Evolutionary conservation across 2,888 invertebrate species (phyloP).

Genomic region (Drosophila limbata): DNA sequence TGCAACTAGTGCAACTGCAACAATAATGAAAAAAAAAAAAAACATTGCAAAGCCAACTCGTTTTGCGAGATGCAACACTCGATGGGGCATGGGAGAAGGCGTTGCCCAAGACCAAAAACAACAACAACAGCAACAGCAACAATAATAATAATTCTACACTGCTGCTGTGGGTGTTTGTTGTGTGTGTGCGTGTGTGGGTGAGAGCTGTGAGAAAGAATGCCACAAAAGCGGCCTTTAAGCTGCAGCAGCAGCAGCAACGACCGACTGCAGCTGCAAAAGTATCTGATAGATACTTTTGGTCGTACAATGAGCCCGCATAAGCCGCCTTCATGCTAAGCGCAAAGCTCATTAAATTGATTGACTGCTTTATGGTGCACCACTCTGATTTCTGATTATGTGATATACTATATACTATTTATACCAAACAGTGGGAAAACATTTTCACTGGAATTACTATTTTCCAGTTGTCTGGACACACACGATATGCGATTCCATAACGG

Average conservation of each 20-base stretch:
- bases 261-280: constrained; percentile 29
- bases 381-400: constrained; percentile 45
- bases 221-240: constrained; percentile 52
- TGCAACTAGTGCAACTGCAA: constrained; percentile 73
- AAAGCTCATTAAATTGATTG: constrained; percentile 65
- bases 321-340: constrained; percentile 30
- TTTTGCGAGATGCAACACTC: constrained; percentile 34
- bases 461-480: background rate
- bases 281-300: constrained; percentile 53
- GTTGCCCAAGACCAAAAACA: constrained; percentile 49
- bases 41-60: constrained; percentile 39
- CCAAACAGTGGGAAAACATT: constrained; percentile 16
- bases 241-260: constrained; percentile 24
- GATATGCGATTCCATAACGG: constrained; percentile 1
- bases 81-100: constrained; percentile 40
- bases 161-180: constrained; percentile 28
- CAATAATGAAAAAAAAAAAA: constrained; percentile 2
- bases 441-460: constrained; percentile 19
- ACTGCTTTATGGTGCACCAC: constrained; percentile 30
- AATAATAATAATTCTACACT: background rate
- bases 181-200: constrained; percentile 41
- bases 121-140: background rate
- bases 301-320: constrained; percentile 51
- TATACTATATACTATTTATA: background rate
- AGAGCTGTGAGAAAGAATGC: constrained; percentile 64